Conservation (phyloP, 1,140 invertebrate species). For the Harpegnathos saltator region DNA sequence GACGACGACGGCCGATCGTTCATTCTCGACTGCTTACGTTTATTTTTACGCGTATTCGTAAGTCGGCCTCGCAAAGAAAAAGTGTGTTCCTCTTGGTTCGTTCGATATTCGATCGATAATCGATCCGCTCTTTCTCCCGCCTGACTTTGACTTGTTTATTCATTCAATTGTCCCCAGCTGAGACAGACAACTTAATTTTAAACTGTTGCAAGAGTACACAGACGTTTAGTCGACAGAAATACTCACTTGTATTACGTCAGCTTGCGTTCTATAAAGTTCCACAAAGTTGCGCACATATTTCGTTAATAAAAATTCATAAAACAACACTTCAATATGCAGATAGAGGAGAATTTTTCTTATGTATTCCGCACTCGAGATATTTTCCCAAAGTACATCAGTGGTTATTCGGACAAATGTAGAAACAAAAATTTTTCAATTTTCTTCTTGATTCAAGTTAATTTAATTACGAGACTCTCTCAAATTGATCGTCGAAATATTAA, state of each 20-base stretch:
- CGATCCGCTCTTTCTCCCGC: not conserved
- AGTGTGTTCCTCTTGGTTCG: not conserved
- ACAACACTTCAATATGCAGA: too few relatives aligned
- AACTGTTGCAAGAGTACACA: not conserved
- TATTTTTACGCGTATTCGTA: conserved; percentile 19
- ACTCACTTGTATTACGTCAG: not conserved
- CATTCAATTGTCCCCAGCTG: conserved; percentile 9
- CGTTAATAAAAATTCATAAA: not conserved
- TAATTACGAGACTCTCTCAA: too few relatives aligned
- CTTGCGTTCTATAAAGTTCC: not conserved
- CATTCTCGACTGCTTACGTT: not conserved
- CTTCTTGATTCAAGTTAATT: not conserved
- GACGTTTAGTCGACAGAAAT: not conserved
- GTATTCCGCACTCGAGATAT: not conserved
- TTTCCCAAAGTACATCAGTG: not conserved
- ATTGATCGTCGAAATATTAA: too few relatives aligned
- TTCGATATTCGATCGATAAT: conserved; percentile 25
- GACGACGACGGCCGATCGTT: not conserved
- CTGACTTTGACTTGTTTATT: conserved; percentile 35
- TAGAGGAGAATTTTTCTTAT: not conserved
- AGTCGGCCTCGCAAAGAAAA: not conserved
- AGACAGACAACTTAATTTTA: conserved; percentile 42
- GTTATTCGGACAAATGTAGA: not conserved
- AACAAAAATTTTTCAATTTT: not conserved
- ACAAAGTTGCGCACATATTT: conserved; percentile 15